phyloP scores from a whole-genome alignment of 2,113 vertebrate genomes.

The Gallinago jamesoni region DNA sequence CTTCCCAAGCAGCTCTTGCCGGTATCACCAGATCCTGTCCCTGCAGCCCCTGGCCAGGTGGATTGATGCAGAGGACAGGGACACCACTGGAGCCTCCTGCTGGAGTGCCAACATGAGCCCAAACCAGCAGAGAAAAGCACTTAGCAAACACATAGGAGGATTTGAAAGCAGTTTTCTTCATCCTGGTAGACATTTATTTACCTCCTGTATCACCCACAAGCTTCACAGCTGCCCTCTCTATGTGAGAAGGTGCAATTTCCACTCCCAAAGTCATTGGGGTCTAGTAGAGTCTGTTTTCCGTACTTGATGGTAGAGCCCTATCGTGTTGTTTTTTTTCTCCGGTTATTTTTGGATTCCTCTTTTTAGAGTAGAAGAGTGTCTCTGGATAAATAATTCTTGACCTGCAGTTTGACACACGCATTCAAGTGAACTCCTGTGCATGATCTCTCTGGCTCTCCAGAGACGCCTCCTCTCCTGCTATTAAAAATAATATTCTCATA shows the following conservation, averaged over 20 bases:
- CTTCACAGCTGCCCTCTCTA: background rate
- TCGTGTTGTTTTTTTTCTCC: background rate
- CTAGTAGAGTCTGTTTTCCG: background rate
- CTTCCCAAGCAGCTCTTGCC: background rate
- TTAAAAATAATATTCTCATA: background rate
- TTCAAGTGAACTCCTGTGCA: background rate
- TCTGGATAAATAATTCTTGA: background rate
- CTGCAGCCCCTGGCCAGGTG: background rate
- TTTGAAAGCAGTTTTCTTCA: too few species aligned
- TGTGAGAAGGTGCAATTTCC: background rate
- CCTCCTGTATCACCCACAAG: background rate
- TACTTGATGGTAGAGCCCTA: background rate
- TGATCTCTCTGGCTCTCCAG: background rate
- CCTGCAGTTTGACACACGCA: accelerated
- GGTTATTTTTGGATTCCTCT: background rate
- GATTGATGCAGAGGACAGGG: background rate
- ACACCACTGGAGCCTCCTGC: background rate
- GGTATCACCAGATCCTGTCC: accelerated
- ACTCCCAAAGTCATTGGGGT: background rate
- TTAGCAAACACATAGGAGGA: background rate
- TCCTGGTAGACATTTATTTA: background rate
- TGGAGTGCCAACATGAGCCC: background rate
- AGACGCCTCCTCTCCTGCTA: background rate
- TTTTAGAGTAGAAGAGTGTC: background rate
- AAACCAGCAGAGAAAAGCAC: background rate